These are phyloP conservation scores for Parnassius glacialis DNA, from an alignment of 2,888 invertebrate genomes.

Conservation along the genomic window DNA sequence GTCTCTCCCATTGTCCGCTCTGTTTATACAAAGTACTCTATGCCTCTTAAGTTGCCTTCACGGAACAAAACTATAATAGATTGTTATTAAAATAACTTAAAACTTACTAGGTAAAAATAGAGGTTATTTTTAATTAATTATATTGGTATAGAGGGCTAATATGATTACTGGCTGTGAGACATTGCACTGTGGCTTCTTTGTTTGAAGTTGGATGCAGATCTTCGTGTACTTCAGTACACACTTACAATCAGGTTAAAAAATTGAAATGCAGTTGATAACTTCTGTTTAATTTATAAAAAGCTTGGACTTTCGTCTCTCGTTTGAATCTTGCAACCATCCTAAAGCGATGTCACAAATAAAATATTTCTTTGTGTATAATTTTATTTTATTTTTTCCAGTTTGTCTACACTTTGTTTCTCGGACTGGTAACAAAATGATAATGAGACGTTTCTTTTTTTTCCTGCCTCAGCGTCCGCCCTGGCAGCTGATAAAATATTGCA, in stretches of 20 bases:
- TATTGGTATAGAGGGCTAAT: too few species aligned
- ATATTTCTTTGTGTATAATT: slow-evolving; percentile 25
- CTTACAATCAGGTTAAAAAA: not conserved
- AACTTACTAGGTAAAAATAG: too few species aligned
- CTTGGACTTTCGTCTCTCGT: slow-evolving; percentile 4
- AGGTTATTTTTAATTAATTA: too few species aligned
- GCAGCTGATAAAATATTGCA: slow-evolving; percentile 18
- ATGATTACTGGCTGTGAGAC: too few species aligned
- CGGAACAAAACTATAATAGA: too few species aligned
- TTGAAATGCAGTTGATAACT: slow-evolving; percentile 3
- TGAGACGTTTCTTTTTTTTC: slow-evolving; percentile 17
- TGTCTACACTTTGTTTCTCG: slow-evolving; percentile 20
- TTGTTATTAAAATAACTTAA: too few species aligned
- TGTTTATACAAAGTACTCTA: too few species aligned
- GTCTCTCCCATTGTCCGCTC: too few species aligned
- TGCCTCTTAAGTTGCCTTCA: too few species aligned
- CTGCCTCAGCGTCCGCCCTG: slow-evolving; percentile 3
- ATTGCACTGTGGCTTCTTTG: too few species aligned
- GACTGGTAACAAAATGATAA: slow-evolving; percentile 21
- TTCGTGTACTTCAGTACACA: not conserved
- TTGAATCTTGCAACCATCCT: slow-evolving; percentile 15
- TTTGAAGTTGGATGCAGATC: too few species aligned
- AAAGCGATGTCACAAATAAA: slow-evolving; percentile 21
- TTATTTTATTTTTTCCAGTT: slow-evolving; percentile 18
- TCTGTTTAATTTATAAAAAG: slow-evolving; percentile 11